Base-by-base conservation (phyloP, 2,888 invertebrate species). In the Sthenelais limicola region DNA sequence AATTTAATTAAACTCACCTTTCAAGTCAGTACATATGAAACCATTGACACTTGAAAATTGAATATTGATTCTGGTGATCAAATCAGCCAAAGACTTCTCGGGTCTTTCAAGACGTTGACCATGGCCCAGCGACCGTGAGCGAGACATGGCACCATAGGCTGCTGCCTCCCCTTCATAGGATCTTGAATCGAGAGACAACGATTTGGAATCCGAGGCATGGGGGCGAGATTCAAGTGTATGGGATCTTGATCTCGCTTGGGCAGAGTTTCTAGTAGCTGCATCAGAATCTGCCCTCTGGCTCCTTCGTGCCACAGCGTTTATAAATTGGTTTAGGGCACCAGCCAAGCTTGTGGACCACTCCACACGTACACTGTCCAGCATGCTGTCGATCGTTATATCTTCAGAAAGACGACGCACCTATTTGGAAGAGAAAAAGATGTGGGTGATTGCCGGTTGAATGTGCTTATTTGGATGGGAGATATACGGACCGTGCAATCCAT, bases 301-400 rank as follows among this genome's bases (percentile, higher is more conserved):
- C 33, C 58, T 38, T 24, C 58, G 4, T 32, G 74, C 51, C 33
- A 84, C 68, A 1, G 82, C 80, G 30, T 77, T 76, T 3, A 81
- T 69, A 47, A 85, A 74, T 21, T 80, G 80, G 7, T 78, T 74
- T 18, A 83, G 67, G n/a, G 81, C 76, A 56, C 75, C 75, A 28
- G 82, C 74, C 0, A 82, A 79, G 33, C 72, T 78, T 1, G 84
- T 77, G 3, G 85, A 85, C 82, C 84, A 82, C 72, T 86, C 86
- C 21, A 84, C 18, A 70, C 84, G 85, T 3, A 84, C 62, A 73
- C 85, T 82, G 77, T 84, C 82, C 48, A 80, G 73, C 81, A 83
- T 82, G 0, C 80, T 80, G 43, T 84, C 82, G 21, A 84, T 24
- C 21, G 79, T 79, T 47, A 84, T 51, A 51, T 82, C 82, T 2